Evolutionary conservation across 2,888 invertebrate genomes (phyloP).

Genomic region (Gandaritis pyraliata): DNA sequence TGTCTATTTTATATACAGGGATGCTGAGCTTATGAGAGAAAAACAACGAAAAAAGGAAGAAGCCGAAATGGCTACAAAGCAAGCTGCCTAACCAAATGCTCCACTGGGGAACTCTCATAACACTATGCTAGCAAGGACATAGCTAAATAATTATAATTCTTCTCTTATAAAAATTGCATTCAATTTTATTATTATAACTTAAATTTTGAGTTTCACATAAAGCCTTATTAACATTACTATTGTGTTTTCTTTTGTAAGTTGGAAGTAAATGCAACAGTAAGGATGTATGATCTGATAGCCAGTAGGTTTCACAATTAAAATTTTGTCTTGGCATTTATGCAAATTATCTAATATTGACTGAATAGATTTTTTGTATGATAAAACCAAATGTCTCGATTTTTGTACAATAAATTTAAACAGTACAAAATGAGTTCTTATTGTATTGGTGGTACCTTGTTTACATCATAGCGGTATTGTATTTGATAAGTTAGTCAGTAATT

Average conservation of each 20-base stretch:
- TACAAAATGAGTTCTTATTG: conserved; percentile 43
- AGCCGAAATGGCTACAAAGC: conserved; percentile 48
- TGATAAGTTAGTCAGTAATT: no score
- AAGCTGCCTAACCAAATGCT: conserved; percentile 61
- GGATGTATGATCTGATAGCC: conserved; percentile 57
- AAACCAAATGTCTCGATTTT: conserved; percentile 46
- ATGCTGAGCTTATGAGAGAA: conserved; percentile 94
- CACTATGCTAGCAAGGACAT: conserved; percentile 52
- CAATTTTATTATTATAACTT: conserved; percentile 49
- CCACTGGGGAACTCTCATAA: conserved; percentile 13
- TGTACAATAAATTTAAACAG: conserved; percentile 75
- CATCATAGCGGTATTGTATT: neutral
- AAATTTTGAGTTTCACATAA: conserved; percentile 57
- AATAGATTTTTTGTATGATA: conserved; percentile 52
- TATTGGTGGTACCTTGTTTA: neutral
- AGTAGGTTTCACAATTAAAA: conserved; percentile 55
- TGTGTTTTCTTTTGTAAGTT: conserved; percentile 57
- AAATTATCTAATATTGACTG: conserved; percentile 74
- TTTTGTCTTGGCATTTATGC: conserved; percentile 67
- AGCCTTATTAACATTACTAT: conserved; percentile 59
- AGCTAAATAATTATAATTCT: conserved; percentile 54
- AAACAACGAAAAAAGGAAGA: conserved; percentile 92
- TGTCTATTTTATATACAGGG: conserved; percentile 80
- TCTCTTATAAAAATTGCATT: conserved; percentile 42
- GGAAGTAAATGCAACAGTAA: conserved; percentile 43